Base-by-base conservation (phyloP, 1,140 invertebrate genomes). In the Listronotus oregonensis region DNA sequence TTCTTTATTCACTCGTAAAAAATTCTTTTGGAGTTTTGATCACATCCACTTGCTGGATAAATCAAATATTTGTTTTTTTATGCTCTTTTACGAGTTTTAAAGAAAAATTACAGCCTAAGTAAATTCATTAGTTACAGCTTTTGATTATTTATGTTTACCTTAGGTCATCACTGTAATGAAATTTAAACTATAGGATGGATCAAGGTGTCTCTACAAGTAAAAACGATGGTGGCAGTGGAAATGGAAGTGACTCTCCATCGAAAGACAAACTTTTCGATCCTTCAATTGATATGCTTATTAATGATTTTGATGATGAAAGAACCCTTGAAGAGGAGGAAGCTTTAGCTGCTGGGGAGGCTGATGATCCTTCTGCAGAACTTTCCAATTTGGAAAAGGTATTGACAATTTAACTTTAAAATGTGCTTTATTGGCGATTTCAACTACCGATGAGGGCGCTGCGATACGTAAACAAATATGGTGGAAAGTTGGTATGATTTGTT, bases 291-390 rank as follows among this genome's bases (percentile, higher is more conserved):
- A 94, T 97, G 93, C 89, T 97, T 84, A 89, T 97, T 61, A 93
- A 97, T 87, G 95, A 97, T 81, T 97, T 94, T 83, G 95, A 97
- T 82, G 96, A 97, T 83, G 96, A 98, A 79, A 85, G 91, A 76
- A 98, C 95, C 47, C 77, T 97, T 74, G 95, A 97, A 78, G 95
- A 97, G 83, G 95, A 97, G 85, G 96, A 98, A 85, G 94, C 93
- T 34, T 82, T 97, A 77, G 94, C 94, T 75, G 90, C 90, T 68
- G 86, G 88, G 71, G 92, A 93, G 80, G 78, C 84, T 39, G 82
- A 86, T 69, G 92, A 94, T 79, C 90, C 91, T 37, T 86, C 90
- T 72, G 91, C 91, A 74, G 95, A 97, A 82, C 84, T 97, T 47
- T 90, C 90, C 69, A 93, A 91, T 78, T 83, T 97, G 50, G 89